Base-by-base conservation (phyloP, 2,888 invertebrate species). In the Colletes collaris region DNA sequence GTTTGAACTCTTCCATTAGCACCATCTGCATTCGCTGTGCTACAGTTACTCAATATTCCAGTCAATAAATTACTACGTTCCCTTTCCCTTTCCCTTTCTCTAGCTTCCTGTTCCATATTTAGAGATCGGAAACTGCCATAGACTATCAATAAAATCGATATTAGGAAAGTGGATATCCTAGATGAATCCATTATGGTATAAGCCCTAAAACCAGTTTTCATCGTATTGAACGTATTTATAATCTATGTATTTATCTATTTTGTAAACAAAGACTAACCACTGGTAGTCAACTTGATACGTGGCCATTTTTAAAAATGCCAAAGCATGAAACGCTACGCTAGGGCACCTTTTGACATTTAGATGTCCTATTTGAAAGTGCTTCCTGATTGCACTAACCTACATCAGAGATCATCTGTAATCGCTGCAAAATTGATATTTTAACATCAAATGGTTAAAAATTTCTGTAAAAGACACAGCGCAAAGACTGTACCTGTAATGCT, bases 151-250 rank as follows among this genome's bases (percentile, higher is more conserved):
- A 99, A 95, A 95, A 99, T 99, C 88, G 99, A 99, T 93, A 99
- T 99, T 88, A 99, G 95, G 94, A 99, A 99, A 88, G 99, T 99
- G 69, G 98, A 99, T 81, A 99, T 97, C 91, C 99, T 95, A 86
- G 98, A 99, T 69, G 99, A 98, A 94, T 99, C 99, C 97, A 99
- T 98, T 93, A 99, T 97, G 93, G 97, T 97, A 93, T 98, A 98
- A 76, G 98, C 98, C 97, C 98, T 95, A 70, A 49, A 87, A 87
- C 10, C 27, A 65, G 16, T 37, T 6, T 50, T 4, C 7, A 50
- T 35, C 13, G 60, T 65, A 60, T 50, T 64, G 11, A 53, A 46
- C 4, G 16, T 50, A 46, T n/a, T 53, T 59, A 40, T 8, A 49
- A 11, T 19, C 11, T 13, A n/a, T 2, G 11, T 40, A 11, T 10